Base-by-base conservation (phyloP, 2,888 invertebrate genomes). In the Mythimna pallens region DNA sequence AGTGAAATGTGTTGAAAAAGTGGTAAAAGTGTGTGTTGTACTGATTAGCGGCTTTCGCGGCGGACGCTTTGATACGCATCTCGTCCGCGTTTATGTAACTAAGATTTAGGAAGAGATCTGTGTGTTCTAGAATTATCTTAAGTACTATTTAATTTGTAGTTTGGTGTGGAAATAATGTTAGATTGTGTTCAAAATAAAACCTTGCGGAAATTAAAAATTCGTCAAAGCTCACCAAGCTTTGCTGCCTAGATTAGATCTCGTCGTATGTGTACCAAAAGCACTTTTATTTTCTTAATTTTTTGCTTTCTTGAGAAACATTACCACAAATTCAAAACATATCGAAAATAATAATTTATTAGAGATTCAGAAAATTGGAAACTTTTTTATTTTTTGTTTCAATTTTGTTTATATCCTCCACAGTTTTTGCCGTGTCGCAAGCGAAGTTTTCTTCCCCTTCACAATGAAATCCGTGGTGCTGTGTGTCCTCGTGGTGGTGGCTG, bases 401-500 rank as follows among this genome's bases (percentile, higher is more conserved):
- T 25, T 36, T 22, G 22, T 20, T 34, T 10, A 25, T n/a, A 47
- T 17, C 1, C 34, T 75, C 63, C 76, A 75, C 78, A 86, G 87
- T 70, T 77, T 50, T 73, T 34, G 54, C 47, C 65, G 75, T 70
- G 70, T 66, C 55, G 71, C 25, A 54, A 78, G 81, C 76, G 73
- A 67, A 67, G 72, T 76, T 90, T 59, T 85, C 90, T 62, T 65
- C 65, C 47, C 65, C 36, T 66, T 80, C 84, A 90, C 76, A 82
- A 95, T 95, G 96, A 93, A 94, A 88, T 89, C 91, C 73, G 89
- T 94, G 78, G 91, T 95, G 84, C 87, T 94, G 84, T 93, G 93
- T 88, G 78, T 96, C 80, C 86, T 97, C 87, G 93, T 95, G 81
- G 85, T 96, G 82, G 94, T 97, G 87, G 96, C 96, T 73, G 89